Conservation (phyloP, 2,797 vertebrate genomes). For the Danio kyathit region DNA sequence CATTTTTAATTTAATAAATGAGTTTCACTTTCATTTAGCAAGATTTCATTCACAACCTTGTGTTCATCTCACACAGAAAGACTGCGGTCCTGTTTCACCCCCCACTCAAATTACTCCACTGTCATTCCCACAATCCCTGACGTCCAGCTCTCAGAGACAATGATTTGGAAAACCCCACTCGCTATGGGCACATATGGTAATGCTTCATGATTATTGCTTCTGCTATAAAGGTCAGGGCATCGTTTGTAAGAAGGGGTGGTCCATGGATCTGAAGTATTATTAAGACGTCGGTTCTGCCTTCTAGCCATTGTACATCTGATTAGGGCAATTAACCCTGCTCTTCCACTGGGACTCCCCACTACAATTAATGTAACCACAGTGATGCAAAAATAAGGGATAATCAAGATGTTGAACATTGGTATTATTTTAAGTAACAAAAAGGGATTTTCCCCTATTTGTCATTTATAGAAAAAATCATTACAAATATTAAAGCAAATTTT, state of each 20-base stretch:
- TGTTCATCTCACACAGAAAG: background rate
- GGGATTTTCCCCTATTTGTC: too few relatives aligned
- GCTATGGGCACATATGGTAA: background rate
- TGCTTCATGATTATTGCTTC: background rate
- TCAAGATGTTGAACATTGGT: background rate
- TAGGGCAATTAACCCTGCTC: background rate
- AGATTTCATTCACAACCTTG: too few relatives aligned
- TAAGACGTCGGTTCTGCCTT: background rate
- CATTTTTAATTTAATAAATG: too few relatives aligned
- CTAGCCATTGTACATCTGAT: background rate
- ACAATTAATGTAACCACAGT: background rate
- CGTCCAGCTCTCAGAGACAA: background rate
- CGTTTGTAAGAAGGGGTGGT: conserved; percentile 6
- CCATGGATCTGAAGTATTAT: conserved; percentile 7
- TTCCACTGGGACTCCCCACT: background rate
- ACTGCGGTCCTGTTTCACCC: background rate
- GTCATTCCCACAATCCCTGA: background rate
- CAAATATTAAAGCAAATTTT: background rate
- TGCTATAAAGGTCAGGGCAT: conserved; percentile 1
- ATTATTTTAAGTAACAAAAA: background rate
- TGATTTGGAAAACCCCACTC: background rate
- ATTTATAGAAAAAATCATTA: background rate
- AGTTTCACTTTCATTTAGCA: too few relatives aligned
- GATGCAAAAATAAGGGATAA: background rate
- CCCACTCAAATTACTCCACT: background rate